Evolutionary conservation across 2,888 invertebrate genomes (phyloP).

Genomic region (Drosophila vallismaia): DNA sequence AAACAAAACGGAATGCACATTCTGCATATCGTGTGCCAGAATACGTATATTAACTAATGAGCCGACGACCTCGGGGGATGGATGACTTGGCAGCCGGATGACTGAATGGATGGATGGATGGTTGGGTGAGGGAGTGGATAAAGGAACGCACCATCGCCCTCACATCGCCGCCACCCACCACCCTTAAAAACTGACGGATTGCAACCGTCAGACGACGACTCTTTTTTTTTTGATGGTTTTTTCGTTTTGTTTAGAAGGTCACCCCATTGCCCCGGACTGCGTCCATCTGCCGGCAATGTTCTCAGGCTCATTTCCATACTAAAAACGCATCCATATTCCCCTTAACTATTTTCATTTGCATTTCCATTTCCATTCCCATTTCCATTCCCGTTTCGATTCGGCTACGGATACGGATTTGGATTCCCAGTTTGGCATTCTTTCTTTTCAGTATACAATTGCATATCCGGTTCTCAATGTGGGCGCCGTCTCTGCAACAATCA

Average conservation of each 20-base stretch:
- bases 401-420: slow-evolving; percentile 25
- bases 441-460: slow-evolving; percentile 66
- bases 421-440: slow-evolving; percentile 52
- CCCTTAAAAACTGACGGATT: slow-evolving; percentile 12
- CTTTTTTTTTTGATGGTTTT: background rate
- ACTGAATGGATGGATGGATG: slow-evolving; percentile 1
- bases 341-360: slow-evolving; percentile 16
- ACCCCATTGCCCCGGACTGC: slow-evolving; percentile 54
- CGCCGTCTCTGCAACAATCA: slow-evolving; percentile 52
- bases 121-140: slow-evolving; percentile 29
- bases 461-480: slow-evolving; percentile 76
- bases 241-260: slow-evolving; percentile 55
- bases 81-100: slow-evolving; percentile 3
- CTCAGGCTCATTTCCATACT: slow-evolving; percentile 37
- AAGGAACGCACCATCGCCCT: slow-evolving; percentile 28
- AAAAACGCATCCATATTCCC: background rate
- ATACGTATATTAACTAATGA: slow-evolving; percentile 65
- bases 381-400: slow-evolving; percentile 40
- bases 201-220: slow-evolving; percentile 20
- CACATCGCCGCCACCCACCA: slow-evolving; percentile 13
- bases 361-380: slow-evolving; percentile 15
- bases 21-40: slow-evolving; percentile 46
- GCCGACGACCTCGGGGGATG: slow-evolving; percentile 63
- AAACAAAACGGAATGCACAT: slow-evolving; percentile 35
- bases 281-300: slow-evolving; percentile 61